These are phyloP conservation scores for Alloplasta piceator DNA, from an alignment of 2,888 invertebrate genomes.

Conservation along the genomic window DNA sequence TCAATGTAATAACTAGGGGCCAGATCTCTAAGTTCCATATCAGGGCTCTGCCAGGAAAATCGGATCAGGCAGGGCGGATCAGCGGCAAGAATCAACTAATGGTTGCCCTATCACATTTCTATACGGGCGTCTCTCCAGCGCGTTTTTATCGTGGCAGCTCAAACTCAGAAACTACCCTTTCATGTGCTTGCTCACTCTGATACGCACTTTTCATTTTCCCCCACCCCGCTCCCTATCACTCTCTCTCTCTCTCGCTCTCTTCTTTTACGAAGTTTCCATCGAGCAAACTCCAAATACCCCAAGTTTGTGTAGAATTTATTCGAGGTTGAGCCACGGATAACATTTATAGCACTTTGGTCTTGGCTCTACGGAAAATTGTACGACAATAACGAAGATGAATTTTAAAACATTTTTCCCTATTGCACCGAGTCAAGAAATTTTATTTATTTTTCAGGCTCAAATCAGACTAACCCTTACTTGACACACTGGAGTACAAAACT, in stretches of 20 bases:
- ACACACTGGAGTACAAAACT: too few relatives aligned
- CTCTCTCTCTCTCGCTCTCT: conserved; percentile 10
- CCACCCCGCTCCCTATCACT: too few relatives aligned
- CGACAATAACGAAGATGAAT: background rate
- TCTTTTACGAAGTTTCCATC: conserved; percentile 36
- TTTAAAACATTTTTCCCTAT: too few relatives aligned
- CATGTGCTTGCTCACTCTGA: conserved; percentile 14
- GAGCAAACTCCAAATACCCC: conserved; percentile 27
- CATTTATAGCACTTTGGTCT: conserved; percentile 10
- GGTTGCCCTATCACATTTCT: too few relatives aligned
- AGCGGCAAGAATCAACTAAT: too few relatives aligned
- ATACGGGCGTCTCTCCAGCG: background rate
- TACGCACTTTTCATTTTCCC: conserved; percentile 20
- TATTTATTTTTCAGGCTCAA: too few relatives aligned
- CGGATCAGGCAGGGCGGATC: background rate
- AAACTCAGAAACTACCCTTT: conserved; percentile 31
- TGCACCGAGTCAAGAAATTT: too few relatives aligned
- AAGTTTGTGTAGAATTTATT: conserved; percentile 41
- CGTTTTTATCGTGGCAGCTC: conserved; percentile 26
- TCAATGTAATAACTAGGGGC: too few relatives aligned
- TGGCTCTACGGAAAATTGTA: background rate
- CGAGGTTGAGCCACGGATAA: conserved; percentile 24
- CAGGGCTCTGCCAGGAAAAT: too few relatives aligned
- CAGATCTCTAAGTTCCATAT: too few relatives aligned
- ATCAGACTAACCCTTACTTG: too few relatives aligned